A percentile compares a stretch with the other conserved stretches of the same genome.
Conservation (phyloP, 2,888 invertebrate species). For the Lissocephala sabroskyi region DNA sequence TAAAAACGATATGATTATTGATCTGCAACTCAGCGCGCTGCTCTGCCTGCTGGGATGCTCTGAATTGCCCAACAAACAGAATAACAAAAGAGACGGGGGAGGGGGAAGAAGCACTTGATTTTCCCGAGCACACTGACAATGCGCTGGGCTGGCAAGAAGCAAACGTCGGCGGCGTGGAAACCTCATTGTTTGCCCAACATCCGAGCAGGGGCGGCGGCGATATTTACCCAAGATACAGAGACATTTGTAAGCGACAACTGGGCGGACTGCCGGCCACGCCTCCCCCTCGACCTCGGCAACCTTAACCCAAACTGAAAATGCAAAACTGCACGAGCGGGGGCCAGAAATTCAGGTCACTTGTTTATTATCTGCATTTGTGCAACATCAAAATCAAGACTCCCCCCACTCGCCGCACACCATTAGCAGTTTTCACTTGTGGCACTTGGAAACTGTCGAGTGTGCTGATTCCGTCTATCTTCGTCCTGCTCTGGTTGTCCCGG, state of each 20-base stretch:
- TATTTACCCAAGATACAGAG: slow-evolving; percentile 15
- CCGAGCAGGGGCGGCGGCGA: slow-evolving; percentile 8
- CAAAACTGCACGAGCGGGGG: slow-evolving; percentile 16
- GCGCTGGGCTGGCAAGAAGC: no score
- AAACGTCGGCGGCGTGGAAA: no score
- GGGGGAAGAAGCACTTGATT: no score
- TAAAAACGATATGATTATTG: no score
- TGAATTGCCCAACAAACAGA: no score
- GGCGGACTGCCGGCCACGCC: background rate
- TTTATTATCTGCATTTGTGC: slow-evolving; percentile 18
- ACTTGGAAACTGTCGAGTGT: slow-evolving; percentile 12
- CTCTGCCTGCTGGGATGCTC: no score
- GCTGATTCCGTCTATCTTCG: slow-evolving; percentile 17
- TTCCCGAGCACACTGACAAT: no score
- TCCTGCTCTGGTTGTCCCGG: background rate
- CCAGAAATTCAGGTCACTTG: slow-evolving; percentile 35
- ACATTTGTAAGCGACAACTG: slow-evolving; percentile 5
- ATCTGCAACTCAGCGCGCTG: no score
- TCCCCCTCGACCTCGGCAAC: slow-evolving; percentile 9
- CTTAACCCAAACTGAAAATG: slow-evolving; percentile 37
- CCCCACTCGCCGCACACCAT: slow-evolving; percentile 13
- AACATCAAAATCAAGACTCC: slow-evolving; percentile 1
- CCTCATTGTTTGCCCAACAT: slow-evolving; percentile 20
- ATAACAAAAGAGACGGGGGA: no score
- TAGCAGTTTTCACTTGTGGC: slow-evolving; percentile 13